Percentiles rank a stretch among this genome's conserved stretches.
Conservation (phyloP, 2,113 vertebrate genomes). For the Falco punctatus region DNA sequence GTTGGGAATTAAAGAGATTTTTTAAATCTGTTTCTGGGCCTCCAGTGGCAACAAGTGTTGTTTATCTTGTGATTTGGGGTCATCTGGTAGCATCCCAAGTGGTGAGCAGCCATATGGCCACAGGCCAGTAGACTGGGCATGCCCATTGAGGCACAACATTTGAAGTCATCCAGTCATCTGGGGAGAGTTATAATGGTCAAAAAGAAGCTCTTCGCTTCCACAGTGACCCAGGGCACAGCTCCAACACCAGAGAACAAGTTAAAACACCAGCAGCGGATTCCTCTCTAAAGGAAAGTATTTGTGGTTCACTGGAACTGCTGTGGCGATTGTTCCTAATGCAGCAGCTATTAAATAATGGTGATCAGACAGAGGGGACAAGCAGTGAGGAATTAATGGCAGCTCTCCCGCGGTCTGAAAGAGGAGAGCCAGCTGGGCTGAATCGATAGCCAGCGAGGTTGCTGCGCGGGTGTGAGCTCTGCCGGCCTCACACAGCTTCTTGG, state of each 20-base stretch:
- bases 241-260: conserved; percentile 41
- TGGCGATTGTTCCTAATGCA: neutral
- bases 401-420: neutral
- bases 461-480: neutral
- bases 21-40: neutral
- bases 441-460: neutral
- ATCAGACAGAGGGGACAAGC: neutral
- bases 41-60: conserved; percentile 25
- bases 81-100: conserved; percentile 27
- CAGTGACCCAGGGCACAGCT: conserved; percentile 39
- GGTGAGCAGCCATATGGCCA: conserved; percentile 47
- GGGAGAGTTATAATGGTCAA: neutral
- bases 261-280: conserved; percentile 44
- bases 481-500: neutral
- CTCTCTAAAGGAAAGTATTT: conserved; percentile 44
- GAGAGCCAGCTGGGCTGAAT: neutral
- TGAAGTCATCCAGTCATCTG: conserved; percentile 57
- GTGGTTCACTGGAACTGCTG: conserved; percentile 48
- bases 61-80: conserved; percentile 38
- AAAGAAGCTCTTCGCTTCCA: conserved; percentile 12
- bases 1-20: neutral
- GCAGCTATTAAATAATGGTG: conserved; percentile 20
- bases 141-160: conserved; percentile 17
- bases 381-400: neutral
- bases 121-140: neutral